phyloP scores from a whole-genome alignment of 2,113 vertebrate species.

The Platanista minor region DNA sequence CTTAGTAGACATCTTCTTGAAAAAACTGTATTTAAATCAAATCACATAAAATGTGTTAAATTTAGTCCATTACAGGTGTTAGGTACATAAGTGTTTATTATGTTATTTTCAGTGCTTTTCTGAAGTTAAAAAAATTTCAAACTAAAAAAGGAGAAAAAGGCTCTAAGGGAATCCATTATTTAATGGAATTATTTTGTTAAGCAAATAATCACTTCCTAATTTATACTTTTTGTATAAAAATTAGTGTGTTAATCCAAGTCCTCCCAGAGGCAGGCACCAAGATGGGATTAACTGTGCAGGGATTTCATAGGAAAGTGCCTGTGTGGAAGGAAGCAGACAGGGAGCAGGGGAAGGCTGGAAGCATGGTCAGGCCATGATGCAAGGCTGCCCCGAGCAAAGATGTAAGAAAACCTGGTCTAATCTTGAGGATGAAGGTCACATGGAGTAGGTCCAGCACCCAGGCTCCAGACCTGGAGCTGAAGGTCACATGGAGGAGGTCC shows the following conservation, averaged over 20 bases:
- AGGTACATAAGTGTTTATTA: not conserved
- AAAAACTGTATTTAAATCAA: not conserved
- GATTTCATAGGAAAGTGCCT: not conserved
- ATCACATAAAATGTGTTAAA: not conserved
- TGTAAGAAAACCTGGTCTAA: not conserved
- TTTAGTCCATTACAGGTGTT: not conserved
- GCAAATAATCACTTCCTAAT: not conserved
- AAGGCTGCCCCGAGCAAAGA: not conserved
- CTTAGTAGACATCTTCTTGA: not conserved
- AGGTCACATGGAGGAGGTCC: not conserved
- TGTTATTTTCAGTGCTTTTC: not conserved
- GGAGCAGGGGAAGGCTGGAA: not conserved
- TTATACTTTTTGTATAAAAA: not conserved
- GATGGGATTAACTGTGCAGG: not conserved
- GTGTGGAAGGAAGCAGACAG: not conserved
- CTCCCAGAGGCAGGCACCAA: not conserved
- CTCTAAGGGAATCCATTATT: not conserved
- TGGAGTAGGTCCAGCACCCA: not conserved
- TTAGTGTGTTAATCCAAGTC: not conserved
- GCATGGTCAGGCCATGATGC: not conserved
- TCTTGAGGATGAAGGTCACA: not conserved
- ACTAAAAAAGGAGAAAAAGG: not conserved
- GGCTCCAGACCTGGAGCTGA: not conserved
- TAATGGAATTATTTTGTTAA: conserved; percentile 14
- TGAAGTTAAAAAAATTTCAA: conserved; percentile 2